Evolutionary conservation across 2,888 invertebrate species (phyloP).

Genomic region (Saturnia pavonia): DNA sequence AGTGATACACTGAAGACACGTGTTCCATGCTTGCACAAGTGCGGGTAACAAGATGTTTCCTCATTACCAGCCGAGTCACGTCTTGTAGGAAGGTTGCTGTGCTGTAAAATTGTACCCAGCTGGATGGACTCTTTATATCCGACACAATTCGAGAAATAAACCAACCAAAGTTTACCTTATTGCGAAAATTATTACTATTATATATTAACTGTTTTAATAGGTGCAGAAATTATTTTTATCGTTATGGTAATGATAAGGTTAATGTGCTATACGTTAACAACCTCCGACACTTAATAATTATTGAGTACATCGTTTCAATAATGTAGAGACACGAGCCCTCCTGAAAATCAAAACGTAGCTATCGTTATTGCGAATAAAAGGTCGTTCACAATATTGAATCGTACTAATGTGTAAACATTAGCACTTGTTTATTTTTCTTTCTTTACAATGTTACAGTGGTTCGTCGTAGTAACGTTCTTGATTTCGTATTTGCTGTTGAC

Average conservation of each 20-base stretch:
- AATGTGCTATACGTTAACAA: background rate
- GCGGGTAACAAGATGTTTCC: slow-evolving; percentile 15
- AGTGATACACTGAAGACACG: slow-evolving; percentile 27
- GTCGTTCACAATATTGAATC: no score
- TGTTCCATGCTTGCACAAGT: slow-evolving; percentile 20
- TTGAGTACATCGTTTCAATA: slow-evolving; percentile 1
- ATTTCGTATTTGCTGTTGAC: no score
- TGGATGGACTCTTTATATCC: slow-evolving; percentile 45
- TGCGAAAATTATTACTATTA: slow-evolving; percentile 36
- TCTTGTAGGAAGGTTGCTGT: slow-evolving; percentile 46
- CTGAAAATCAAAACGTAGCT: no score
- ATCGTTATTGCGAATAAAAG: no score
- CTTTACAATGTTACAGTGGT: no score
- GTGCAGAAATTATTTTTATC: slow-evolving; percentile 24
- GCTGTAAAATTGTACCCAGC: slow-evolving; percentile 69
- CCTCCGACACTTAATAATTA: background rate
- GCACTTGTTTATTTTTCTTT: no score
- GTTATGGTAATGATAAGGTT: background rate
- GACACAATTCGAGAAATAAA: slow-evolving; percentile 51
- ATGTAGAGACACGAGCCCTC: background rate
- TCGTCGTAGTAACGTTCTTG: no score
- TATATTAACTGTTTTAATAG: slow-evolving; percentile 25
- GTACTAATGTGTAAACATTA: no score
- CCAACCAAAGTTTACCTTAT: slow-evolving; percentile 41
- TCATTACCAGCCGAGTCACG: slow-evolving; percentile 60